Percentiles rank a stretch among this genome's conserved stretches.
Evolutionary conservation across 1,140 invertebrate genomes (phyloP).

Genomic region (Maniola jurtina): DNA sequence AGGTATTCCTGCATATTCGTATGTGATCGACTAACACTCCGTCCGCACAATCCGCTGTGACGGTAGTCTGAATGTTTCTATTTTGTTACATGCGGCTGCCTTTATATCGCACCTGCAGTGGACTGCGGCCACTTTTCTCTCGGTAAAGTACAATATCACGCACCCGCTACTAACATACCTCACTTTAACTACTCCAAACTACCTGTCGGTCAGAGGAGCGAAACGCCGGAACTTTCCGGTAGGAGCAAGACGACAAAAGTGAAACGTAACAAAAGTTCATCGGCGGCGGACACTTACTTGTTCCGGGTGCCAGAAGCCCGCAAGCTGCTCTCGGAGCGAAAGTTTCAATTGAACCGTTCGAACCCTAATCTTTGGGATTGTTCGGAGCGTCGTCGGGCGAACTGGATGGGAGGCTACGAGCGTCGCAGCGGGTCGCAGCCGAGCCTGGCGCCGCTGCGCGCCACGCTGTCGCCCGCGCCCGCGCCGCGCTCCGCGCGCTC

Average conservation of each 20-base stretch:
- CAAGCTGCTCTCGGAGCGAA: constrained; percentile 62
- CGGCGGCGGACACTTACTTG: constrained; percentile 66
- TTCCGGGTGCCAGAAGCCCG: constrained; percentile 61
- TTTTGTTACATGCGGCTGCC: constrained; percentile 80
- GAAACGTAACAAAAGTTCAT: constrained; percentile 75
- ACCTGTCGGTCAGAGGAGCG: constrained; percentile 50
- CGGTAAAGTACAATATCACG: constrained; percentile 83
- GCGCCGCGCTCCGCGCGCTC: constrained; percentile 76
- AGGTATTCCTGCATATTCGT: constrained; percentile 7
- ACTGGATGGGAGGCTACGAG: constrained; percentile 37
- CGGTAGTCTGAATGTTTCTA: constrained; percentile 68
- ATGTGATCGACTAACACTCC: constrained; percentile 19
- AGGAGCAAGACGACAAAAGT: constrained; percentile 62
- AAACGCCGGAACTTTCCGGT: constrained; percentile 52
- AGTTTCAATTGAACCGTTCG: constrained; percentile 70
- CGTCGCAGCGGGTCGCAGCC: constrained; percentile 63
- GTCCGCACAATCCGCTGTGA: constrained; percentile 16
- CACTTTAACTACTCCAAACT: constrained; percentile 67
- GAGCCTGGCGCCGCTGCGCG: constrained; percentile 50
- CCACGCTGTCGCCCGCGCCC: constrained; percentile 39
- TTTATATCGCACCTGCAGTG: constrained; percentile 80
- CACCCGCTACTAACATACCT: constrained; percentile 79
- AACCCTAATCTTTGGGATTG: constrained; percentile 72
- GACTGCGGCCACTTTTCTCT: constrained; percentile 80
- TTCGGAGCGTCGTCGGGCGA: constrained; percentile 47